Base-by-base conservation (phyloP, 2,888 invertebrate species). In the Drosophila crucigera region DNA sequence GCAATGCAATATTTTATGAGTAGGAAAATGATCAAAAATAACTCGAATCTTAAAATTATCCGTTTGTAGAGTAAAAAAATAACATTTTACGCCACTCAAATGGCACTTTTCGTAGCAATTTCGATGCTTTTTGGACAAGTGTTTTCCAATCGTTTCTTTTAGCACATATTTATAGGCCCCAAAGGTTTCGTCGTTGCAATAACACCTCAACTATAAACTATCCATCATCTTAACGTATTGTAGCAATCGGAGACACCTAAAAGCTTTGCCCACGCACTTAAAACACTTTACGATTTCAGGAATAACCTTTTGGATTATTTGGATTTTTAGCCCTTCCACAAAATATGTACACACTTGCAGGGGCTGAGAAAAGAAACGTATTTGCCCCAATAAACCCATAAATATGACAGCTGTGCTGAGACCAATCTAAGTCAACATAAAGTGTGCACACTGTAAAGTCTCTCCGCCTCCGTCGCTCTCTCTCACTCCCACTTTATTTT, bases 361-460 rank as follows among this genome's bases (percentile, higher is more conserved):
- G 30, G 50, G 59, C 25, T 60, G 54, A 39, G 35, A 43, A 62
- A 47, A 62, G 58, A 68, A 68, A 52, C 73, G 59, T 65, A 64
- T 83, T 80, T 67, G 47, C 71, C 84, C 62, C 75, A 80, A 89
- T 84, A 82, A 80, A 73, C 31, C 61, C 77, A 70, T 83, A 76
- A 73, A 89, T 81, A 81, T 63, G 59, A 4, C 59, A 72, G 53
- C 58, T 73, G 64, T 71, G 69, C 67, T 67, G 60, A 69, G 68
- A 37, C 47, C 50, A 73, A 81, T 75, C 68, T 61, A 72, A 81
- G 65, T 70, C 58, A 67, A 66, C 60, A 68, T 72, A 80, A 76
- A 67, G 58, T 64, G 52, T 37, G 56, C 58, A 52, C 52, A 67
- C 37, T 68, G 49, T 58, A 53, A 31, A 19, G 63, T 11, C 39